phyloP scores from a whole-genome alignment of 2,113 vertebrate species.

The Myrmophylax atrothorax region DNA sequence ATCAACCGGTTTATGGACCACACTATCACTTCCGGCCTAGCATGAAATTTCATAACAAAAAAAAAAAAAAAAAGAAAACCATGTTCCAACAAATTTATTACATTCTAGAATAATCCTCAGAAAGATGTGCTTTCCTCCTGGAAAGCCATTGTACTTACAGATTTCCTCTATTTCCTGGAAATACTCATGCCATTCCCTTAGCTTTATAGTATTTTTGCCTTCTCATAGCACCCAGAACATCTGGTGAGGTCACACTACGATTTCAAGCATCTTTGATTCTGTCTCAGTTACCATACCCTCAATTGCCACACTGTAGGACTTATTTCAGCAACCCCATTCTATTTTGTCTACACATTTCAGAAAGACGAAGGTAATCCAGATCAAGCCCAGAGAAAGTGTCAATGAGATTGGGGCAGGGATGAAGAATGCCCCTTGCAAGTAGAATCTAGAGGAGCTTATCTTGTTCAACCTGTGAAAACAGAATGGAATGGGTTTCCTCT shows the following conservation, averaged over 20 bases:
- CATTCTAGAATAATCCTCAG: not conserved
- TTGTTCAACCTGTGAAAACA: not conserved
- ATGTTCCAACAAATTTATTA: not conserved
- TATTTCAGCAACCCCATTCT: not conserved
- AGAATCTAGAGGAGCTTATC: not conserved
- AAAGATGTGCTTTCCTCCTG: not conserved
- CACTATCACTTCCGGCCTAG: not conserved
- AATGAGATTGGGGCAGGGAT: rapidly evolving
- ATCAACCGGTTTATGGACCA: not conserved
- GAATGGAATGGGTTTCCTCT: not conserved
- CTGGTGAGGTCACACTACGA: not conserved
- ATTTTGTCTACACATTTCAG: not conserved
- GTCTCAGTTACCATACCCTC: not conserved
- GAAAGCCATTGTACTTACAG: not conserved
- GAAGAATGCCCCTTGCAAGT: not conserved
- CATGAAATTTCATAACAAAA: not conserved
- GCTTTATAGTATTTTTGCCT: not conserved
- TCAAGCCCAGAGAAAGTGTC: not conserved
- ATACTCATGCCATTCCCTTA: not conserved
- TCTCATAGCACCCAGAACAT: not conserved
- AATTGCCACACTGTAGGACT: not conserved
- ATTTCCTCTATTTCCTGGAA: not conserved
- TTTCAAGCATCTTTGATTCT: not conserved
- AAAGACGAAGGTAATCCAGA: not conserved
- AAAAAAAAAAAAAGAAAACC: not conserved